These are phyloP conservation scores for Magallana gigas DNA, from an alignment of 1,140 invertebrate species.

Conservation along the genomic window DNA sequence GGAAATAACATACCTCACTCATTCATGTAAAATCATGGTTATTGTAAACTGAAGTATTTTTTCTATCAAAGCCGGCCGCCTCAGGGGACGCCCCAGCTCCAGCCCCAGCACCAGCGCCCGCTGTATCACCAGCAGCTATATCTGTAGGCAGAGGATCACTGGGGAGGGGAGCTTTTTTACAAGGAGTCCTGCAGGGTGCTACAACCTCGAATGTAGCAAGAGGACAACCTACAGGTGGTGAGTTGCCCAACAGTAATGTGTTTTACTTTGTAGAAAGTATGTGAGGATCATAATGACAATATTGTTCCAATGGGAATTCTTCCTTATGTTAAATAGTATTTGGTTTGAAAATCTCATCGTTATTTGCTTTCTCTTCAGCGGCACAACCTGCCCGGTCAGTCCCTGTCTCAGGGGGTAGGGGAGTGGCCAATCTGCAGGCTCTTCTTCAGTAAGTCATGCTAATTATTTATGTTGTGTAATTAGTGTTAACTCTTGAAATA, in stretches of 20 bases:
- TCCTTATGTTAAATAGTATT: neutral
- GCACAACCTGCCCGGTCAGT: neutral
- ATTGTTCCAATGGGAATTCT: neutral
- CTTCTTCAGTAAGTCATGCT: conserved; percentile 49
- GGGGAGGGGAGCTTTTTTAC: conserved; percentile 55
- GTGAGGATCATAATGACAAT: neutral
- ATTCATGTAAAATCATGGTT: neutral
- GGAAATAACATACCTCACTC: too few species aligned
- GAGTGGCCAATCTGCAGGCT: conserved; percentile 50
- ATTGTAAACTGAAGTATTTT: neutral
- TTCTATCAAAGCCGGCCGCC: neutral
- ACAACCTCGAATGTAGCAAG: neutral
- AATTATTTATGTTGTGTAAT: neutral
- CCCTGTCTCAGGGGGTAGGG: conserved; percentile 42
- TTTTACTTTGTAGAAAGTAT: neutral
- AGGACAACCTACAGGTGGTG: conserved; percentile 18
- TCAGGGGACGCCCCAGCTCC: conserved; percentile 22
- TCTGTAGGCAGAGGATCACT: conserved; percentile 55
- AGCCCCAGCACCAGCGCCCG: neutral
- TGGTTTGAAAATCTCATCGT: too few species aligned
- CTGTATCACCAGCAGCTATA: conserved; percentile 2
- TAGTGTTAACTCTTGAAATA: neutral
- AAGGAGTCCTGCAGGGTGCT: conserved; percentile 44
- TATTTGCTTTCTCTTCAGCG: conserved; percentile 1
- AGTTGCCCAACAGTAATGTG: neutral